phyloP scores from a whole-genome alignment of 2,113 vertebrate species.

The Myiopsitta monachus region DNA sequence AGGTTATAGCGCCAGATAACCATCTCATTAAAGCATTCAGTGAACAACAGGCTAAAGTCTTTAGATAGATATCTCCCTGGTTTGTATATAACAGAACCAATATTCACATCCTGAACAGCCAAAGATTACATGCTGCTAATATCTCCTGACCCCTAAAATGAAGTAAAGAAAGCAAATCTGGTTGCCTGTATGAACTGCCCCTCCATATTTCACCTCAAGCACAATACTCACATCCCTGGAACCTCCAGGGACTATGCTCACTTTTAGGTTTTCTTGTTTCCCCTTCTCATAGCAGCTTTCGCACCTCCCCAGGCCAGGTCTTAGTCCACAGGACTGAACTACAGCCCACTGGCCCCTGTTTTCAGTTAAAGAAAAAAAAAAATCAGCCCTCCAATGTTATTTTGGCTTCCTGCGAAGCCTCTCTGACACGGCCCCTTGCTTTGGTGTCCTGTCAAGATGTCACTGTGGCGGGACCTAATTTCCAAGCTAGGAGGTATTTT shows the following conservation, averaged over 20 bases:
- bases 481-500: not conserved
- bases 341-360: not conserved
- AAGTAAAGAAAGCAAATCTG: not conserved
- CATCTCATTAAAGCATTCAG: not conserved
- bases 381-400: not conserved
- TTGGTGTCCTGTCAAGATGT: not conserved
- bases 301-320: not conserved
- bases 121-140: not conserved
- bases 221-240: not conserved
- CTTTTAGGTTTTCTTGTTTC: not conserved
- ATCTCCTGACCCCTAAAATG: not conserved
- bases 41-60: not conserved
- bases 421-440: not conserved
- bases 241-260: not conserved
- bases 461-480: not conserved
- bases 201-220: not conserved
- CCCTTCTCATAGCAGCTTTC: not conserved
- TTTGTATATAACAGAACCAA: not conserved
- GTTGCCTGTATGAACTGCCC: not conserved
- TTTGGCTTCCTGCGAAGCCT: not conserved
- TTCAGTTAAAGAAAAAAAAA: not conserved
- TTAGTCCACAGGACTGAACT: not conserved
- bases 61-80: not conserved
- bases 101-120: not conserved
- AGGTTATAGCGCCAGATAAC: not conserved